Evolutionary conservation across 2,113 vertebrate species (phyloP), one percentile per base, ranked within the genome.

Genomic region (Pyrgilauda ruficollis): DNA sequence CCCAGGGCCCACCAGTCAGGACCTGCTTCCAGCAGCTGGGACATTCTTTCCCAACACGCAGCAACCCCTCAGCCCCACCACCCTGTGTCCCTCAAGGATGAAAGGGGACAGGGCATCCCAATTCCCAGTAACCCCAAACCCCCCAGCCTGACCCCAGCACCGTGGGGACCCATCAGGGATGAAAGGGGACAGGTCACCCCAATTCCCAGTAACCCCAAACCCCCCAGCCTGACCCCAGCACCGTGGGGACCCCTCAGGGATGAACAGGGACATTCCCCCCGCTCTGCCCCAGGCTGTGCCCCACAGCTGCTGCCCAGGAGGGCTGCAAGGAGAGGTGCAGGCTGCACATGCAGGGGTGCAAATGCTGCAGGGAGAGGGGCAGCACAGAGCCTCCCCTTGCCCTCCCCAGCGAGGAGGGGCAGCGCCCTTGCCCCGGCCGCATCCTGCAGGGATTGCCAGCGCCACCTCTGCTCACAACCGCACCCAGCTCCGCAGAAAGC

Each of bases 401-500:
- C 35, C 66, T 19, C 2, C 62, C 33, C 6, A 1, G 80, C 0
- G 1, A 15, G 52, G 39, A 1, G 61, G 59, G n/a, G 59, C 59
- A 17, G 52, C 4, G 2, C 31, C 22, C 79, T 49, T 50, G 17
- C 55, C 61, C 64, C 5, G 8, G 81, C 95, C 73, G 68, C 95
- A 90, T 94, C 93, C 93, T 85, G 83, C 62, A 12, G 43, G 4
- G 33, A 6, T 1, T 6, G 75, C 82, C 28, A 92, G 93, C 52
- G 0, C 80, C 84, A 1, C 19, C 69, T 12, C 77, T 93, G 37
- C 94, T 91, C 96, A 33, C 92, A 90, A 90, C 92, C 92, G 49
- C 96, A 86, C 69, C 94, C 93, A 94, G 28, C 95, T 89, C 70
- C 91, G 31, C 95, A 95, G 8, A n/a, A 95, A 96, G 91, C 87